Conservation (phyloP, 2,797 vertebrate species). For the Mormyrops boulengeri region DNA sequence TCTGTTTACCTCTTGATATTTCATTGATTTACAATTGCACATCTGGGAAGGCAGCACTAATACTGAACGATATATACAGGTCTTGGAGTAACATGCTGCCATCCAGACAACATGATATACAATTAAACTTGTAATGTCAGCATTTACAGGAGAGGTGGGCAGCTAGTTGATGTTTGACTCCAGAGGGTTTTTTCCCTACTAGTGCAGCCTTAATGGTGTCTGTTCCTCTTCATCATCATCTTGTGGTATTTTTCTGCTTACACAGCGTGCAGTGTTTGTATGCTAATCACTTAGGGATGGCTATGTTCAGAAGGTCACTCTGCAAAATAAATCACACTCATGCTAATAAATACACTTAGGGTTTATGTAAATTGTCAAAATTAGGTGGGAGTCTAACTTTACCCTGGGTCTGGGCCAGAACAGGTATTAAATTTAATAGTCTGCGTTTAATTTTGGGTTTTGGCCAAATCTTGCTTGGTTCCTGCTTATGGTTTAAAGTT, state of each 20-base stretch:
- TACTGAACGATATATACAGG: too few relatives aligned
- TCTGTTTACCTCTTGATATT: neutral
- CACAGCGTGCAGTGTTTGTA: neutral
- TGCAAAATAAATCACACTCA: neutral
- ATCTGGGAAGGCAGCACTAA: too few relatives aligned
- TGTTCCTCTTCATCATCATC: neutral
- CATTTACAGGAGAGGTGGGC: neutral
- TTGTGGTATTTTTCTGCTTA: neutral
- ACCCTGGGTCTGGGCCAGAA: neutral
- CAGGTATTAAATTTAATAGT: neutral
- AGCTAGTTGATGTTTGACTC: neutral
- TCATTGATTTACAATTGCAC: too few relatives aligned
- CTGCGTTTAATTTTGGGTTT: neutral
- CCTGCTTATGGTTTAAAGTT: neutral
- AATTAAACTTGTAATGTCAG: neutral
- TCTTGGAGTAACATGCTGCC: too few relatives aligned
- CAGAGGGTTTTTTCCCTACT: neutral
- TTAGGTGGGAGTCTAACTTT: neutral
- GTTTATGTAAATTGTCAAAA: neutral
- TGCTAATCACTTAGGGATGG: neutral
- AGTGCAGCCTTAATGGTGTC: neutral
- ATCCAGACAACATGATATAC: neutral
- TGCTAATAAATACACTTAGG: neutral
- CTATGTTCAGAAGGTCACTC: neutral
- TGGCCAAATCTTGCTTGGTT: neutral